Conservation (phyloP, 2,888 invertebrate genomes). For the Drosophila peninsularis region DNA sequence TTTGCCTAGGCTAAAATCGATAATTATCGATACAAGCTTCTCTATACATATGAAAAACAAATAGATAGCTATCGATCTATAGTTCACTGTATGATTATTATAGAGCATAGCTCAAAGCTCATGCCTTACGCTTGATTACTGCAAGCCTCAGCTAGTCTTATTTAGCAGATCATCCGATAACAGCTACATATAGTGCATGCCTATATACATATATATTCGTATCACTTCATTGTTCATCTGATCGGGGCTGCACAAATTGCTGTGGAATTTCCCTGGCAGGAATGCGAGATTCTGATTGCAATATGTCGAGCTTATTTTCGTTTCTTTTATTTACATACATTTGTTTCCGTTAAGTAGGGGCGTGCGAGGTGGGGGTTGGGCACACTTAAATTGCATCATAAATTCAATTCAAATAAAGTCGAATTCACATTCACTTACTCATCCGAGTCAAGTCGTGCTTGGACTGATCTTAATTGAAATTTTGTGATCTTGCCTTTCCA, state of each 20-base stretch:
- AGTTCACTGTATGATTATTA: background rate
- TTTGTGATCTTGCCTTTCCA: conserved; percentile 61
- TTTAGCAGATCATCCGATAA: conserved; percentile 8
- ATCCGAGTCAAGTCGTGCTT: conserved; percentile 35
- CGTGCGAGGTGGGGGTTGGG: conserved; percentile 3
- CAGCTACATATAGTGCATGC: background rate
- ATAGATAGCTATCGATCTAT: background rate
- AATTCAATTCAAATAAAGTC: conserved; percentile 69
- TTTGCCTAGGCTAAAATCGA: no score
- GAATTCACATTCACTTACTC: conserved; percentile 65
- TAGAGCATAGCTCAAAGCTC: background rate
- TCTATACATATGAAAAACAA: background rate
- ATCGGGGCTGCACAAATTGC: conserved; percentile 9
- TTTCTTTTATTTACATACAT: conserved; percentile 28
- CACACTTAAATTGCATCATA: conserved; percentile 64
- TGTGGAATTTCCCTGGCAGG: conserved; percentile 28
- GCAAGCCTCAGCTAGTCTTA: conserved; percentile 2
- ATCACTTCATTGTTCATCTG: conserved; percentile 21
- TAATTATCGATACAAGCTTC: background rate
- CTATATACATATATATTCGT: no score
- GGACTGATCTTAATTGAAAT: conserved; percentile 69
- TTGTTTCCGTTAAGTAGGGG: conserved; percentile 12
- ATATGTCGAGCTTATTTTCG: conserved; percentile 16
- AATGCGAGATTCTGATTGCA: conserved; percentile 49
- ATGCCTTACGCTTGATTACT: background rate